A percentile compares a stretch with the other conserved stretches of the same genome.
Conservation (phyloP, 1,140 invertebrate species). For the Nasonia vitripennis region DNA sequence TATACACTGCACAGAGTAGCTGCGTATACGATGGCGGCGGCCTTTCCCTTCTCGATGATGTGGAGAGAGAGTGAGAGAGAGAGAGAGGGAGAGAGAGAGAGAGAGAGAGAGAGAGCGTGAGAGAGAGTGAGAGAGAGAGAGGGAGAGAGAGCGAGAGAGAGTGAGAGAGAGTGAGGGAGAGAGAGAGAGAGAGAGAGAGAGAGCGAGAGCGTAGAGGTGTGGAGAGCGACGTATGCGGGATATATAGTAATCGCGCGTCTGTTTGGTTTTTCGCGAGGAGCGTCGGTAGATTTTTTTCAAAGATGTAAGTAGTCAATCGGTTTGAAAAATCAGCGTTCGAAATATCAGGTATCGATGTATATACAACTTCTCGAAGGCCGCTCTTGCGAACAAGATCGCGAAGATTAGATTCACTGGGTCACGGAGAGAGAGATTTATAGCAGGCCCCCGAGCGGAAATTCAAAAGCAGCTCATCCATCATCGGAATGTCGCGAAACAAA, state of each 20-base stretch:
- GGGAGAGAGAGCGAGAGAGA: no score
- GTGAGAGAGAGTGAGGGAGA: not conserved
- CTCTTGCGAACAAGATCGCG: not conserved
- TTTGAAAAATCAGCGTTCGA: no score
- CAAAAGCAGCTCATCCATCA: conserved; percentile 6
- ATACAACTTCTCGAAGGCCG: no score
- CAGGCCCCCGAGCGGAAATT: not conserved
- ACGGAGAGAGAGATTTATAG: not conserved
- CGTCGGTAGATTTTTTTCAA: not conserved
- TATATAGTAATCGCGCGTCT: not conserved
- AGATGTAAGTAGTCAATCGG: no score
- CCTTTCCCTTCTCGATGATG: not conserved
- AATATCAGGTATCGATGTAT: no score
- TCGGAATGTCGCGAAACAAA: not conserved
- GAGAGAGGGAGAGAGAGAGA: no score
- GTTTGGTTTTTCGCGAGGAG: not conserved
- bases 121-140: no score
- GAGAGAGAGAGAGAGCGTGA: no score
- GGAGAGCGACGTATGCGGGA: not conserved
- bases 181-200: no score
- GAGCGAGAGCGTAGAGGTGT: no score
- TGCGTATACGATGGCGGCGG: conserved; percentile 1
- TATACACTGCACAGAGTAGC: not conserved
- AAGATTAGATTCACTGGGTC: not conserved
- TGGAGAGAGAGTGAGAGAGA: not conserved